These are phyloP conservation scores for Aphidius colemani DNA, from an alignment of 2,888 invertebrate species.

Conservation along the genomic window DNA sequence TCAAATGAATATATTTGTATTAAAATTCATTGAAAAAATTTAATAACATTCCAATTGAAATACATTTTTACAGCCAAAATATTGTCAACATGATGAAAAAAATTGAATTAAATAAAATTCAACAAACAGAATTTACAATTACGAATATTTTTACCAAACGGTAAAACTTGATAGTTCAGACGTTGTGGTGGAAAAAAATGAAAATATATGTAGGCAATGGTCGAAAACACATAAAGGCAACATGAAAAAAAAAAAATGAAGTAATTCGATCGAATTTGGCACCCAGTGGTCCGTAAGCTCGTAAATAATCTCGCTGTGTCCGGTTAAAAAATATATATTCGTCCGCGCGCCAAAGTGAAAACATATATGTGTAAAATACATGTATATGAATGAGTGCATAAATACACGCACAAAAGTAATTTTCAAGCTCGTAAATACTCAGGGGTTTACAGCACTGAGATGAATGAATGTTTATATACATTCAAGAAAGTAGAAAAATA, in stretches of 20 bases:
- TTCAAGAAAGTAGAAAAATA: neutral
- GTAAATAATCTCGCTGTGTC: slow-evolving; percentile 28
- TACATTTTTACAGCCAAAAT: too few relatives aligned
- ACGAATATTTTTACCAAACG: too few relatives aligned
- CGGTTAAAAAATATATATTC: slow-evolving; percentile 25
- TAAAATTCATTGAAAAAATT: too few relatives aligned
- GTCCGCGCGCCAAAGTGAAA: slow-evolving; percentile 12
- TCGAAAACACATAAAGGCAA: neutral
- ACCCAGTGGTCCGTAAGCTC: slow-evolving; percentile 21
- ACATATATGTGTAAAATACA: neutral
- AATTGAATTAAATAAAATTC: too few relatives aligned
- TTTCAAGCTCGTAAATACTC: slow-evolving; percentile 27
- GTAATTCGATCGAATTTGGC: slow-evolving; percentile 6
- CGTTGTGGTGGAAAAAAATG: too few relatives aligned
- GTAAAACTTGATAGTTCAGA: too few relatives aligned
- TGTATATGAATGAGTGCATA: slow-evolving; percentile 16
- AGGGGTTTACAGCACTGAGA: slow-evolving; percentile 24
- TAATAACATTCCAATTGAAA: too few relatives aligned
- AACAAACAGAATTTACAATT: too few relatives aligned
- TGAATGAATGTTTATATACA: slow-evolving; percentile 19
- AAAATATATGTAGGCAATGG: too few relatives aligned
- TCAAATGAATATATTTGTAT: too few relatives aligned
- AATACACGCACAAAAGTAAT: too few relatives aligned
- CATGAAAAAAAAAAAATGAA: slow-evolving; percentile 4
- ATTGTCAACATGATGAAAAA: too few relatives aligned